Evolutionary conservation across 2,113 vertebrate genomes (phyloP), one percentile per base, ranked within the genome.

Genomic region (Malurus alboscapulatus): DNA sequence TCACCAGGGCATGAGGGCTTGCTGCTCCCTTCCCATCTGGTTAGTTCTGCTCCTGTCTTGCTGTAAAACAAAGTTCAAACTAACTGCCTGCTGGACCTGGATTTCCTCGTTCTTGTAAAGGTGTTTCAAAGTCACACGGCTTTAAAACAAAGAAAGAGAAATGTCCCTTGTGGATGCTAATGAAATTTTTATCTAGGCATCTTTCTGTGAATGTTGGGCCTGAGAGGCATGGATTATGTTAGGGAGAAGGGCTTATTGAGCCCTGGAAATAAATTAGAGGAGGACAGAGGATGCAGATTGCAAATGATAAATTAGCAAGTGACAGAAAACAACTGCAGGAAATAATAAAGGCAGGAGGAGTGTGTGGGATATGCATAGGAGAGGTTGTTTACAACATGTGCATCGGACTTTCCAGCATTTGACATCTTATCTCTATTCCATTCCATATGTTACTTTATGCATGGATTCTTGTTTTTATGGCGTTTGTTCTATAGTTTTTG

Each of bases 361-460:
- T 15, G 85, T 82, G 90, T 92, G 62, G 69, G 78, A 96, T 97
- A 94, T n/a, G 63, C 87, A 92, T 32, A 81, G 90, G 91, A 75
- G 89, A 91, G 19, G 45, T 89, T 67, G 76, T 94, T 91, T 96
- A 83, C 65, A 96, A 90, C 84, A 74, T 69, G 57, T 77, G 76
- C 91, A 76, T 88, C 0, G 62, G 96, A 94, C 85, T 91, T 95
- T 27, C 61, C 82, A 84, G 96, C 93, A 92, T 86, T 94, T 94
- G 95, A 92, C 80, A 90, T 85, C 93, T 96, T 96, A 93, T 97
- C 93, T 96, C 88, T 51, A 72, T 69, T 92, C 96, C 75, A 84
- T 91, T 97, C 97, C 96, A 84, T 97, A 95, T 97, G 96, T 96
- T 94, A 95, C 93, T 96, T 95, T 95, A 96, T 89, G 95, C 92